Conservation (phyloP, 2,888 invertebrate species). For the Marronus borbonicus region DNA sequence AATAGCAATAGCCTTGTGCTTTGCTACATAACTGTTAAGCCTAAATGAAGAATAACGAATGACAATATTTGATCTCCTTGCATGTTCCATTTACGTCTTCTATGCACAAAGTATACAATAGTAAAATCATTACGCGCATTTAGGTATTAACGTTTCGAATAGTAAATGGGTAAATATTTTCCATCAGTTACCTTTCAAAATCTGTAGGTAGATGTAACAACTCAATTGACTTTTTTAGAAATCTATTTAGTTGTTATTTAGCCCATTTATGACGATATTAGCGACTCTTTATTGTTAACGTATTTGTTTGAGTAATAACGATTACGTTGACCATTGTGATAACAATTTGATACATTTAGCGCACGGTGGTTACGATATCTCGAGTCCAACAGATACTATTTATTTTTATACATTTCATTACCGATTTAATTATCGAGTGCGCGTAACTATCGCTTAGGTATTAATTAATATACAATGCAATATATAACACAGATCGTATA, state of each 20-base stretch:
- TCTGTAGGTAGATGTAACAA: conserved; percentile 29
- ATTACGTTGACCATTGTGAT: conserved; percentile 36
- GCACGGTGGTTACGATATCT: conserved; percentile 26
- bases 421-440: conserved; percentile 11
- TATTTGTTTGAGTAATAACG: conserved; percentile 35
- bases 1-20: neutral
- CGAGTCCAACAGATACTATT: conserved; percentile 22
- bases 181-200: conserved; percentile 27
- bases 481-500: neutral
- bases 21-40: conserved; percentile 29
- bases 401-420: conserved; percentile 24
- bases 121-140: conserved; percentile 11
- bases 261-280: conserved; percentile 40
- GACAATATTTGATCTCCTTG: conserved; percentile 29
- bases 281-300: conserved; percentile 26
- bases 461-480: conserved; percentile 9
- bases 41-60: conserved; percentile 4
- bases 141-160: conserved; percentile 23
- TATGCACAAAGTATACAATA: conserved; percentile 16
- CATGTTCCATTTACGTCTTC: conserved; percentile 23
- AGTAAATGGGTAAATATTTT: conserved; percentile 32
- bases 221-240: conserved; percentile 42
- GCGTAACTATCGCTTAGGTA: conserved; percentile 20
- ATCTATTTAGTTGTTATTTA: conserved; percentile 44
- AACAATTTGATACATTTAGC: conserved; percentile 44